Evolutionary conservation across 2,797 vertebrate genomes (phyloP).

Genomic region (Margarornis squamiger): DNA sequence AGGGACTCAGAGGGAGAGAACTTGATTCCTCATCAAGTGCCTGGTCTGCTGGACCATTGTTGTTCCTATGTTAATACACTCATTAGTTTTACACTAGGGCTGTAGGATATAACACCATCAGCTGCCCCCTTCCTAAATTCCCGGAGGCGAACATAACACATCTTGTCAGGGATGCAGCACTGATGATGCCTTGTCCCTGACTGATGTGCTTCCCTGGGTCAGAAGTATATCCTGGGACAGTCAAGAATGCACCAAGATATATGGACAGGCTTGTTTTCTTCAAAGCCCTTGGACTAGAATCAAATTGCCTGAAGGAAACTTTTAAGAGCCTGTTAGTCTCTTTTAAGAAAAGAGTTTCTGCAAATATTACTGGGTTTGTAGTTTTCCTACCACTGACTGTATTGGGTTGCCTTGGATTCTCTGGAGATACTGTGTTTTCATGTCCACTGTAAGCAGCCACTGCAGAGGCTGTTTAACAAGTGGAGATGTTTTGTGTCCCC

Average conservation of each 20-base stretch:
- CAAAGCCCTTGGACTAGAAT: conserved; percentile 11
- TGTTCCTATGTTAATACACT: neutral
- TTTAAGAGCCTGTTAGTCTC: neutral
- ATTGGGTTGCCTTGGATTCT: neutral
- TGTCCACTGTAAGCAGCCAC: neutral
- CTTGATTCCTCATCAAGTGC: neutral
- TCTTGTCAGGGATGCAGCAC: neutral
- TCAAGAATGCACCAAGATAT: neutral
- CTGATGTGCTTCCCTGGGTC: neutral
- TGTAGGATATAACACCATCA: neutral
- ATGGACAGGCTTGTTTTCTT: neutral
- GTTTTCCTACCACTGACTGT: neutral
- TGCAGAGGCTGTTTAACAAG: neutral
- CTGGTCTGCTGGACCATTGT: neutral
- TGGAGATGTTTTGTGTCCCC: neutral
- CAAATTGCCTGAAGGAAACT: conserved; percentile 29
- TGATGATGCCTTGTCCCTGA: neutral
- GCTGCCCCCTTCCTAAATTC: neutral
- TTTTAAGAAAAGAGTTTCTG: neutral
- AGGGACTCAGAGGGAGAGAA: neutral
- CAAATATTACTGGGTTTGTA: neutral
- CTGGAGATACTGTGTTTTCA: neutral
- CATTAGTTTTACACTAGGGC: neutral
- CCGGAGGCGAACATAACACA: neutral
- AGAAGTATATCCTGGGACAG: neutral